Evolutionary conservation across 2,888 invertebrate species (phyloP).

Genomic region (Pseudococcus longispinus): DNA sequence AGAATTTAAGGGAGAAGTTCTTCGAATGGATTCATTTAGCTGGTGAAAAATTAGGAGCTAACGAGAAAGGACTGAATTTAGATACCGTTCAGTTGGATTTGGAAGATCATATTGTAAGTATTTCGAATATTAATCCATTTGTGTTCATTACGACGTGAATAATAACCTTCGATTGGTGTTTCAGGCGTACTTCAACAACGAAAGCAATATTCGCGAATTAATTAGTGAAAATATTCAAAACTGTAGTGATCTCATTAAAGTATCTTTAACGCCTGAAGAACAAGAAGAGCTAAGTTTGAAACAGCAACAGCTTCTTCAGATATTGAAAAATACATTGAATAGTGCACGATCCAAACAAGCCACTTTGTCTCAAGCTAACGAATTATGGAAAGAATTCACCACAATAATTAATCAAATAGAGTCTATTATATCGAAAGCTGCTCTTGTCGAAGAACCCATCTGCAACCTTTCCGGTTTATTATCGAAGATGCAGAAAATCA

Average conservation of each 20-base stretch:
- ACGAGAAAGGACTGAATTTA: conserved; percentile 76
- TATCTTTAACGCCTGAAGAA: conserved; percentile 79
- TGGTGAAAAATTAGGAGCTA: conserved; percentile 67
- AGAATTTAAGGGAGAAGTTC: conserved; percentile 77
- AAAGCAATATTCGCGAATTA: conserved; percentile 78
- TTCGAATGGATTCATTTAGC: conserved; percentile 86
- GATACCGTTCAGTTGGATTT: conserved; percentile 82
- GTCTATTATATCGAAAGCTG: conserved; percentile 75
- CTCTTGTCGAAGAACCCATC: conserved; percentile 80
- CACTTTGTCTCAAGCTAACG: conserved; percentile 80
- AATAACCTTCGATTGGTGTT: conserved; percentile 48
- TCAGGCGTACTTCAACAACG: conserved; percentile 79
- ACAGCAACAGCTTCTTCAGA: conserved; percentile 80
- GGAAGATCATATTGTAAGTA: conserved; percentile 78
- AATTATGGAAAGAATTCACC: conserved; percentile 84
- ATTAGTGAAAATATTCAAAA: conserved; percentile 83
- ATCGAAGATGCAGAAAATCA: conserved; percentile 82
- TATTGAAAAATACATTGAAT: conserved; percentile 81
- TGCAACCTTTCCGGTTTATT: conserved; percentile 82
- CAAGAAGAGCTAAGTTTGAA: conserved; percentile 84
- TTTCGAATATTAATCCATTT: background rate
- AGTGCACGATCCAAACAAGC: conserved; percentile 77
- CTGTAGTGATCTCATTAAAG: conserved; percentile 87
- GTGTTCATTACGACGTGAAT: background rate
- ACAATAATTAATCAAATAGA: conserved; percentile 79